Conservation (phyloP, 1,140 invertebrate species). For the Drosophila jambulina region DNA sequence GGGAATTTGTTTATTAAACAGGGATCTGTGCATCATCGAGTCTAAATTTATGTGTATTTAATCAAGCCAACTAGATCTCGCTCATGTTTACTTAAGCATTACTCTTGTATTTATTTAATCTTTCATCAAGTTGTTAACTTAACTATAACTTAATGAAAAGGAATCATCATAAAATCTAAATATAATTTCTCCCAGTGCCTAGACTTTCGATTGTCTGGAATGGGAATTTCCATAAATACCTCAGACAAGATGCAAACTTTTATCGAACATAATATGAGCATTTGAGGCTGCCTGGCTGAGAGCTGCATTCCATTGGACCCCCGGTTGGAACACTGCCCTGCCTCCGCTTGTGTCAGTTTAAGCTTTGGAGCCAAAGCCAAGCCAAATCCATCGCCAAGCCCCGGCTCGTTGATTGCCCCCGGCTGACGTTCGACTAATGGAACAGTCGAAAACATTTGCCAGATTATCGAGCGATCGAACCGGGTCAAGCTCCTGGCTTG, state of each 20-base stretch:
- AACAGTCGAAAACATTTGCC: slow-evolving; percentile 46
- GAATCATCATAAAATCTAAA: background rate
- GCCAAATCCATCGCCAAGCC: slow-evolving; percentile 20
- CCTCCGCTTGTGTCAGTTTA: slow-evolving; percentile 15
- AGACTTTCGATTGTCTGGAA: background rate
- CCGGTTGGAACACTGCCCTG: background rate
- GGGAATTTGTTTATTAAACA: background rate
- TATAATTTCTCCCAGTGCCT: slow-evolving; percentile 14
- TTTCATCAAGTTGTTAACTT: too few species aligned
- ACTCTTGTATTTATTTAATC: too few species aligned
- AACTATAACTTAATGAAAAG: too few species aligned
- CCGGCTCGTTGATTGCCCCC: slow-evolving; percentile 34
- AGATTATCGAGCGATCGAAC: slow-evolving; percentile 40
- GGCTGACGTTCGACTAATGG: slow-evolving; percentile 54
- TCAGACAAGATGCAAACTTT: slow-evolving; percentile 16
- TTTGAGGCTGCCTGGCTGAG: background rate
- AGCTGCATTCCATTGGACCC: background rate
- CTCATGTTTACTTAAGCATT: too few species aligned
- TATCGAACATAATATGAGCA: background rate
- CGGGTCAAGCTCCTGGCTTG: slow-evolving; percentile 47
- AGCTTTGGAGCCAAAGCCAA: slow-evolving; percentile 21
- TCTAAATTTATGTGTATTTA: too few species aligned
- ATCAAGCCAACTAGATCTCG: too few species aligned
- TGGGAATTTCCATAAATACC: slow-evolving; percentile 17
- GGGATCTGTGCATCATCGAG: background rate